Percentiles rank a stretch among this genome's conserved stretches.
phyloP scores from a whole-genome alignment of 2,888 invertebrate species.

The Matsumyia berberina region DNA sequence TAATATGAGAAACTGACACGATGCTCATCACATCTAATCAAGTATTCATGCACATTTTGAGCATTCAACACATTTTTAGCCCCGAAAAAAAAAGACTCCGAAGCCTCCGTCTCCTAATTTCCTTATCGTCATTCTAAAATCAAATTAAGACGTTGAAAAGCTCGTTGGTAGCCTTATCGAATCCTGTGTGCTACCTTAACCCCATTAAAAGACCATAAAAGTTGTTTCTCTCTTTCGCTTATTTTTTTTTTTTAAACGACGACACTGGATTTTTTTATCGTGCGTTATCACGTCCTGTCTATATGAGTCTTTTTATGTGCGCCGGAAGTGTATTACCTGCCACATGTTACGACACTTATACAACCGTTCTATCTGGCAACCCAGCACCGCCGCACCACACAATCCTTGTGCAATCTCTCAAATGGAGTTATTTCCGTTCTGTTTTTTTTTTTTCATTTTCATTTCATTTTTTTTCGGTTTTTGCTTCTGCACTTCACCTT shows the following conservation, averaged over 20 bases:
- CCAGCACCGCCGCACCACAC: conserved; percentile 25
- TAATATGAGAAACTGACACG: too few species aligned
- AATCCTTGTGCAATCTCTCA: conserved; percentile 59
- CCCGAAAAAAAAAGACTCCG: conserved; percentile 5
- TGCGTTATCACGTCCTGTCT: conserved; percentile 66
- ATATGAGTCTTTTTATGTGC: conserved; percentile 67
- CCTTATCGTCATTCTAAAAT: conserved; percentile 43
- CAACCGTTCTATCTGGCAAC: conserved; percentile 44
- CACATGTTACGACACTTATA: conserved; percentile 68
- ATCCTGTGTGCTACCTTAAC: conserved; percentile 31
- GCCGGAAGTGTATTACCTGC: conserved; percentile 73
- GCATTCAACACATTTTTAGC: too few species aligned
- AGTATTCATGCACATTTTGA: too few species aligned
- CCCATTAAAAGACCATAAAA: conserved; percentile 55
- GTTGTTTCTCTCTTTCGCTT: conserved; percentile 1
- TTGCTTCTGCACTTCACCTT: conserved; percentile 31
- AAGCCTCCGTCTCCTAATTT: conserved; percentile 32
- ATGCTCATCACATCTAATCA: too few species aligned
- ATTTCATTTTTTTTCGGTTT: neutral
- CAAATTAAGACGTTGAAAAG: conserved; percentile 47
- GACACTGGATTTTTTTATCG: conserved; percentile 54
- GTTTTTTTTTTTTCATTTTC: conserved; percentile 17
- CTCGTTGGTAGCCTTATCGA: conserved; percentile 48
- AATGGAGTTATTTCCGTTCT: conserved; percentile 62
- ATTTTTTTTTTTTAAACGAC: conserved; percentile 48